These are phyloP conservation scores for Mylabris phalerata DNA, from an alignment of 1,140 invertebrate species.

Conservation along the genomic window DNA sequence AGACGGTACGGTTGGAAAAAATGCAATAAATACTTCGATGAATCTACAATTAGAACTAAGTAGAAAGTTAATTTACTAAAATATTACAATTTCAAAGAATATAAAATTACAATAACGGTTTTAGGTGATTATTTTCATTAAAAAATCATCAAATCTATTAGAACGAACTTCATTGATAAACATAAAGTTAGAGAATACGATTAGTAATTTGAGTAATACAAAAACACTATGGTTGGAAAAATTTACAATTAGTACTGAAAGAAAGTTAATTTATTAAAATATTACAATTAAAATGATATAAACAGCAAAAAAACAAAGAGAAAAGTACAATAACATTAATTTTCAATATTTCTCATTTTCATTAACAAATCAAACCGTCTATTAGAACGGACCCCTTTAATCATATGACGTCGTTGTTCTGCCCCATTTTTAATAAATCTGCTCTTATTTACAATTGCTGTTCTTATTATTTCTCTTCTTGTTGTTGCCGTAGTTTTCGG, in stretches of 20 bases:
- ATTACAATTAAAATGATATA: background rate
- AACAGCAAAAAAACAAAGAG: background rate
- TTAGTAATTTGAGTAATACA: too few relatives aligned
- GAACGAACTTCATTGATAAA: too few relatives aligned
- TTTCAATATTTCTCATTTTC: conserved; percentile 36
- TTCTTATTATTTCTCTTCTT: conserved; percentile 17
- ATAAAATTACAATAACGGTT: too few relatives aligned
- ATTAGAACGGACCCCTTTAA: conserved; percentile 57
- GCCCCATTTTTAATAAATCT: background rate
- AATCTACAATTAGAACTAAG: conserved; percentile 59
- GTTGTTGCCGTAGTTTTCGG: background rate
- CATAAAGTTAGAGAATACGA: too few relatives aligned
- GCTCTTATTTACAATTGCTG: conserved; percentile 6
- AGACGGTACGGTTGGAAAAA: conserved; percentile 60
- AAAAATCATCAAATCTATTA: too few relatives aligned
- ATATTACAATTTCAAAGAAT: too few relatives aligned
- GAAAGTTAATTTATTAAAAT: background rate
- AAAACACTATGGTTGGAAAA: too few relatives aligned
- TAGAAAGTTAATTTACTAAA: conserved; percentile 3
- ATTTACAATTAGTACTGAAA: too few relatives aligned
- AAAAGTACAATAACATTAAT: background rate
- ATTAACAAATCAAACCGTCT: conserved; percentile 60
- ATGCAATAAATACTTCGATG: conserved; percentile 76
- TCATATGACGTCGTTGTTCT: conserved; percentile 35
- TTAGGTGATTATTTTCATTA: too few relatives aligned